Conservation (phyloP, 2,888 invertebrate genomes). For the Hypomecis atomaria region DNA sequence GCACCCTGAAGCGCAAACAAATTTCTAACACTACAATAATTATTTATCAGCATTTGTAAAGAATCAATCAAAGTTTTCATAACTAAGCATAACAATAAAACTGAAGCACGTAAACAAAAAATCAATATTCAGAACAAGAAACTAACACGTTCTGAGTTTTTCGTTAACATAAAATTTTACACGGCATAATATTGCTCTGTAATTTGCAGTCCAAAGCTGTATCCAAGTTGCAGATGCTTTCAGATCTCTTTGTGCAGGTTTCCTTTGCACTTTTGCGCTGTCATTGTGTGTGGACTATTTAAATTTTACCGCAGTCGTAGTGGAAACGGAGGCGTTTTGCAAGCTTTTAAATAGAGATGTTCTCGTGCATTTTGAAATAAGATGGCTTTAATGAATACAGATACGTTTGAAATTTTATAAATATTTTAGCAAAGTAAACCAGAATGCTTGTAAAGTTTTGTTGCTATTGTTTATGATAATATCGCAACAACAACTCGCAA, state of each 20-base stretch:
- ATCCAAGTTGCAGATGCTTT: slow-evolving; percentile 78
- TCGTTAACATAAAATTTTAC: background rate
- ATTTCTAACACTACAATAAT: too few relatives aligned
- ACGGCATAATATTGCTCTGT: slow-evolving; percentile 46
- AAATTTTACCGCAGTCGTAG: slow-evolving; percentile 55
- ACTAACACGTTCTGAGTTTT: background rate
- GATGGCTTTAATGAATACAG: background rate
- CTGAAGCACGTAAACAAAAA: too few relatives aligned
- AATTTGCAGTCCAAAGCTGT: slow-evolving; percentile 78
- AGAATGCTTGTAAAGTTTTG: too few relatives aligned
- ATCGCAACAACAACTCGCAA: too few relatives aligned
- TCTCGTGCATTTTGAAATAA: background rate
- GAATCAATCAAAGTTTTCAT: too few relatives aligned
- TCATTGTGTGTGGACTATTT: slow-evolving; percentile 70
- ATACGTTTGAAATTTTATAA: too few relatives aligned
- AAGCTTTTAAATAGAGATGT: slow-evolving; percentile 30
- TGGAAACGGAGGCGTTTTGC: slow-evolving; percentile 55
- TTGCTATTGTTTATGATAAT: too few relatives aligned
- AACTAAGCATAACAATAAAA: too few relatives aligned
- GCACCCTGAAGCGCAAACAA: too few relatives aligned
- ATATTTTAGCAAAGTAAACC: too few relatives aligned
- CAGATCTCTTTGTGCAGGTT: slow-evolving; percentile 75
- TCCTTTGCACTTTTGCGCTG: slow-evolving; percentile 75
- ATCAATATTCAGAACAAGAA: too few relatives aligned
- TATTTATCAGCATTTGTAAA: too few relatives aligned